Conservation (phyloP, 2,888 invertebrate species). For the Phyllotreta cruciferae region DNA sequence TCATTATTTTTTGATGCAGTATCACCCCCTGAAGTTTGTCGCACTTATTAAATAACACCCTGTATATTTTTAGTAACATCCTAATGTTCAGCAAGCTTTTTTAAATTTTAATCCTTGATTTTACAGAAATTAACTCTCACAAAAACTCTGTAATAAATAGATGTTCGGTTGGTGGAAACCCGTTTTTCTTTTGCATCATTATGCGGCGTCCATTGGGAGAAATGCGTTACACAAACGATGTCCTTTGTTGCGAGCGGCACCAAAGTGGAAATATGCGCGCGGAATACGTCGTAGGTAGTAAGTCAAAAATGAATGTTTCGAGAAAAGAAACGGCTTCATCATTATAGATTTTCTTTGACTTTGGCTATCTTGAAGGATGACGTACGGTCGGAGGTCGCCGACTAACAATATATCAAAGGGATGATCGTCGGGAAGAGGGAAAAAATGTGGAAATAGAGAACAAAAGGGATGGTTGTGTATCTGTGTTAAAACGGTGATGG, state of each 20-base stretch:
- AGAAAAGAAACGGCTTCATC: constrained; percentile 1
- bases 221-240: constrained; percentile 18
- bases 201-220: constrained; percentile 14
- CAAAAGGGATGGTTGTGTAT: constrained; percentile 1
- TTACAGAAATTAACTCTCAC: too few relatives aligned
- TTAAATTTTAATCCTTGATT: too few relatives aligned
- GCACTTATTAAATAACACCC: too few relatives aligned
- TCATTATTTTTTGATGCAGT: too few relatives aligned
- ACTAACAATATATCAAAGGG: constrained; percentile 11
- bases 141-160: too few relatives aligned
- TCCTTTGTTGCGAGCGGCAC: constrained; percentile 14
- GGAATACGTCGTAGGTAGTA: constrained; percentile 14
- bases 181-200: constrained; percentile 9
- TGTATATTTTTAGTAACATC: too few relatives aligned
- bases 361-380: constrained; percentile 13
- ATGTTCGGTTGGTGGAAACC: background rate
- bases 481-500: constrained; percentile 2
- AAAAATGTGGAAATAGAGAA: constrained; percentile 8
- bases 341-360: constrained; percentile 13
- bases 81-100: too few relatives aligned
- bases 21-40: too few relatives aligned
- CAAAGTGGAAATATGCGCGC: constrained; percentile 10
- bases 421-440: constrained; percentile 3
- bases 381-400: constrained; percentile 9
- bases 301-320: constrained; percentile 15